Evolutionary conservation across 1,140 invertebrate species (phyloP), one percentile per base, ranked within the genome.

Genomic region (Octopus sinensis): DNA sequence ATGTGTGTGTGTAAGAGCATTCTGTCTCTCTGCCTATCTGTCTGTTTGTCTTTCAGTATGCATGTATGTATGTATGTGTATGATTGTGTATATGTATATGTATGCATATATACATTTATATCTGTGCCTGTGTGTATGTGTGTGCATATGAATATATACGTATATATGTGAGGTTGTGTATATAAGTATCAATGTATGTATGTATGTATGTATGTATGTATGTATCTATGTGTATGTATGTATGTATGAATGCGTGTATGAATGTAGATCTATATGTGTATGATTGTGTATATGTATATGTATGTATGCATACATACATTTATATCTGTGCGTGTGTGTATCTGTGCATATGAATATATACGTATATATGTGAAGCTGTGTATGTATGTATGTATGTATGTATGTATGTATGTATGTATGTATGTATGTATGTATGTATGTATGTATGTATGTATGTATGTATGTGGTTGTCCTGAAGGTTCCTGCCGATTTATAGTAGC

Each of bases 381-480:
- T 73, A 51, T 43, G 12, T 23, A 30, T 30, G 68, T 73, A 43
- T 73, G 68, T 23, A 7, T 43, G n/a, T 30, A 73, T 62, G 53
- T 30, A 68, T 73, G 7, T 62, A 73, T 51, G 7, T 53, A 30
- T 43, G 23, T 6, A 10, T 10, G 10, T 53, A 17, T n/a, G 23
- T 54, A 54, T 80, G 54, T 71, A 54, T 71, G 54, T 80, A 54
- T 80, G 54, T 71, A 54, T 80, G 54, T 71, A 43, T 80, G 68
- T 80, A 54, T 51, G 54, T 80, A 54, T 51, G 54, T 80, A 54
- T 80, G 54, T 51, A 54, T 71, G 54, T n/a, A 51, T 30, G 54
- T 62, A 54, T 51, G 78, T 10, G 78, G 23, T 43, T 13, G 54
- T 53, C 68, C 43, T 54, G 79, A 23, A 62, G 54, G 43, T 54